These are phyloP conservation scores for Petrolisthes cinctipes DNA, from an alignment of 2,888 invertebrate genomes.

Conservation along the genomic window DNA sequence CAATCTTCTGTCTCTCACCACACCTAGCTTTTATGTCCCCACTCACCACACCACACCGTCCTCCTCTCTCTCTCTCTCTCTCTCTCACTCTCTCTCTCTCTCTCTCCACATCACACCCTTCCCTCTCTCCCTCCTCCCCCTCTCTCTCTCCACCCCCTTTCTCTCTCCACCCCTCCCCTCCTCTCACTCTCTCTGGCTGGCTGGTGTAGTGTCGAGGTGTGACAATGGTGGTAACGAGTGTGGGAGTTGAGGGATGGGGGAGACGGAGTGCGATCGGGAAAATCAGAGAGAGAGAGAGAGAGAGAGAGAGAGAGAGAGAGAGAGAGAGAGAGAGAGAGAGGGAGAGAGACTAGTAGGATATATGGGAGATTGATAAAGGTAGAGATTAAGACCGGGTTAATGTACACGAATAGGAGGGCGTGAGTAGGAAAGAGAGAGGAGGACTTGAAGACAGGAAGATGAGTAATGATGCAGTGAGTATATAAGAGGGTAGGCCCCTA, in stretches of 20 bases:
- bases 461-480: no score
- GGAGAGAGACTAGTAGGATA: not conserved
- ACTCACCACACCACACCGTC: not conserved
- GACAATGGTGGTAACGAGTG: no score
- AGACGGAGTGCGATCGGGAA: not conserved
- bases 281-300: conserved; percentile 14
- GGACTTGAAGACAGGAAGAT: not conserved
- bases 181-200: not conserved
- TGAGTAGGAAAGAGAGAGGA: not conserved
- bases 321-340: conserved; percentile 17
- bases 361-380: not conserved
- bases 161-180: not conserved
- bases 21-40: not conserved
- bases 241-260: not conserved
- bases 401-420: not conserved
- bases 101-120: not conserved
- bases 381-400: not conserved
- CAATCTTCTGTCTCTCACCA: not conserved
- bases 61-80: not conserved
- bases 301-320: conserved; percentile 27
- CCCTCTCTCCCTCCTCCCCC: not conserved
- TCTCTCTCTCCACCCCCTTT: not conserved
- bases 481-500: no score
- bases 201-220: not conserved
- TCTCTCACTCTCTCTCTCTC: not conserved